These are phyloP conservation scores for Cepaea nemoralis DNA, from an alignment of 1,140 invertebrate genomes.

Conservation along the genomic window DNA sequence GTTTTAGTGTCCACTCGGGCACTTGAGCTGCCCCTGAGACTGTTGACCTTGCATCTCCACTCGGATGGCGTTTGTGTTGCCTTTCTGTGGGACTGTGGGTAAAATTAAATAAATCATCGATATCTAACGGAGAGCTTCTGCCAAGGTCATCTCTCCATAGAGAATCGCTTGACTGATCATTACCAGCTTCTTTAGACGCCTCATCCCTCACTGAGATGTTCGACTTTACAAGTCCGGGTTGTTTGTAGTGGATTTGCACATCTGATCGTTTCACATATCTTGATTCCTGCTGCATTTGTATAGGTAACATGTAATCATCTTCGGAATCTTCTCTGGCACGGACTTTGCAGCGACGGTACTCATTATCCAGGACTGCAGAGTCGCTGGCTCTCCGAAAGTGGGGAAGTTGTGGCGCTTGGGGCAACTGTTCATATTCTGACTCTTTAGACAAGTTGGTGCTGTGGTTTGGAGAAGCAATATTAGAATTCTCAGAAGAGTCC, in stretches of 20 bases:
- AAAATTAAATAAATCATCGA: constrained; percentile 52
- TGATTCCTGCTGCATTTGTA: constrained; percentile 44
- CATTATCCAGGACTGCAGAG: not conserved
- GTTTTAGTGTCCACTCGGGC: constrained; percentile 34
- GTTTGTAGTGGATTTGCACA: constrained; percentile 50
- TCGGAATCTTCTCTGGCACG: constrained; percentile 45
- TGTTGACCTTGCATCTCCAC: not conserved
- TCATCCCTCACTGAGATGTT: too few relatives aligned
- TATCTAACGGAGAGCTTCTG: constrained; percentile 40
- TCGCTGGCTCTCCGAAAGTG: constrained; percentile 27
- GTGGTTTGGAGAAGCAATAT: not conserved
- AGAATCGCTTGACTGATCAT: too few relatives aligned
- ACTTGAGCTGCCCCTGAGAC: constrained; percentile 41
- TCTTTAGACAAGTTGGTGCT: constrained; percentile 48
- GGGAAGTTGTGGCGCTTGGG: constrained; percentile 58
- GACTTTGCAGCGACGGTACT: not conserved
- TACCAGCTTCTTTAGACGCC: too few relatives aligned
- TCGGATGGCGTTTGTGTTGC: not conserved
- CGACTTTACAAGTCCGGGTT: constrained; percentile 50
- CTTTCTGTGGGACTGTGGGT: constrained; percentile 31
- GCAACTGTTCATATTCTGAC: constrained; percentile 64
- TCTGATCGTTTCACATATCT: constrained; percentile 42
- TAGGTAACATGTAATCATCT: constrained; percentile 65
- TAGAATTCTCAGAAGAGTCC: constrained; percentile 5
- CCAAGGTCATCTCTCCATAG: too few relatives aligned